Evolutionary conservation across 2,888 invertebrate species (phyloP), one percentile per base, ranked within the genome.

Genomic region (Nymphalis urticae): DNA sequence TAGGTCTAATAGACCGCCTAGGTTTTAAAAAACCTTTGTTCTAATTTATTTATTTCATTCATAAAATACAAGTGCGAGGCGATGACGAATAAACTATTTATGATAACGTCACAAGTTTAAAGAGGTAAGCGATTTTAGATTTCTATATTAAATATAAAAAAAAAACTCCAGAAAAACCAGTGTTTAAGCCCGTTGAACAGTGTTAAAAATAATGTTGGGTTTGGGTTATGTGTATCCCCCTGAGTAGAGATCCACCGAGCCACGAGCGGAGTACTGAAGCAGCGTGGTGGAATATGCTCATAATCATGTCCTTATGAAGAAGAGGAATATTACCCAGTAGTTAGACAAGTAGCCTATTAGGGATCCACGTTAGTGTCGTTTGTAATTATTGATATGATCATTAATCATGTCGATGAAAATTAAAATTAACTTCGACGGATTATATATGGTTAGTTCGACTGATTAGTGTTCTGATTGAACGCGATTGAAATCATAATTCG

Each of bases 1-100:
- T 48, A 62, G 48, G 56, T 66, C 66, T 66, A 66, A 66, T 64
- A 68, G 60, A 70, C 56, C 32, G 64, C 56, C 61, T 66, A 69
- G 66, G 61, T 50, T 51, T 50, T 56, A n/a, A 65, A 69, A 60
- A 32, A 48, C 63, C 24, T 69, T 71, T 71, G 71, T 71, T 71
- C 66, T 62, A 64, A 69, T 63, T 62, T 69, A 68, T 66, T 68
- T 71, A 61, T 71, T 69, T 66, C 64, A 64, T 60, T 53, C 56
- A 50, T 17, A 7, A 17, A 54, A 6, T 62, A 56, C 48, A 62
- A 56, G 58, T 56, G 54, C 53, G 64, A 50, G 64, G 50, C 59
- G 27, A 48, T 58, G 62, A 48, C 63, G 62, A 65, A 58, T 65
- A 61, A 71, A 62, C 62, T 61, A 0, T 42, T 42, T 42, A 21